phyloP scores from a whole-genome alignment of 2,888 invertebrate genomes.

The Exocentrus adspersus region DNA sequence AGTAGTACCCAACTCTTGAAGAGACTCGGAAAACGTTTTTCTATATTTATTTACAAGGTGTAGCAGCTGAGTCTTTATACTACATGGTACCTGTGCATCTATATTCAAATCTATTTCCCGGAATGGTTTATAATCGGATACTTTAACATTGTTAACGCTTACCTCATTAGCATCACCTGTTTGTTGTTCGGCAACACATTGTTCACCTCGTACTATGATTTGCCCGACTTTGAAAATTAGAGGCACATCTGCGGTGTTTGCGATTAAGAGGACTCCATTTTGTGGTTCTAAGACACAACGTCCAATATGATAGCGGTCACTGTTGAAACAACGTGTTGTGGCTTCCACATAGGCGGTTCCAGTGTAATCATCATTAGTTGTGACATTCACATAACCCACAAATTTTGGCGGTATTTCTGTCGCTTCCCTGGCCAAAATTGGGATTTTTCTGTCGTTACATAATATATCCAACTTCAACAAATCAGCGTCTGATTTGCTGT shows the following conservation, averaged over 20 bases:
- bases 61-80: too few species aligned
- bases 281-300: background rate
- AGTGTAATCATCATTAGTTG: background rate
- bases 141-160: too few species aligned
- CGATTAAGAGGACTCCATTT: background rate
- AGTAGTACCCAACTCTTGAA: conserved; percentile 1
- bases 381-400: conserved; percentile 1
- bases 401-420: background rate
- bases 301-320: background rate
- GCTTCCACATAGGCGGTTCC: background rate
- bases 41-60: background rate
- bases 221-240: background rate
- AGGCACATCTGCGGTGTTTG: background rate
- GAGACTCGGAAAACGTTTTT: background rate
- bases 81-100: too few species aligned
- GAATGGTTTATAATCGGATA: too few species aligned
- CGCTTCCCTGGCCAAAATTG: background rate
- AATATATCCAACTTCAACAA: too few species aligned
- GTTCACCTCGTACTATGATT: background rate
- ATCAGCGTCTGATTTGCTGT: too few species aligned
- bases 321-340: background rate
- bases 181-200: background rate
- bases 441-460: too few species aligned
- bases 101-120: too few species aligned
- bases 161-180: too few species aligned